These are phyloP conservation scores for Platycheirus rosarum DNA, from an alignment of 2,888 invertebrate genomes.

Conservation along the genomic window DNA sequence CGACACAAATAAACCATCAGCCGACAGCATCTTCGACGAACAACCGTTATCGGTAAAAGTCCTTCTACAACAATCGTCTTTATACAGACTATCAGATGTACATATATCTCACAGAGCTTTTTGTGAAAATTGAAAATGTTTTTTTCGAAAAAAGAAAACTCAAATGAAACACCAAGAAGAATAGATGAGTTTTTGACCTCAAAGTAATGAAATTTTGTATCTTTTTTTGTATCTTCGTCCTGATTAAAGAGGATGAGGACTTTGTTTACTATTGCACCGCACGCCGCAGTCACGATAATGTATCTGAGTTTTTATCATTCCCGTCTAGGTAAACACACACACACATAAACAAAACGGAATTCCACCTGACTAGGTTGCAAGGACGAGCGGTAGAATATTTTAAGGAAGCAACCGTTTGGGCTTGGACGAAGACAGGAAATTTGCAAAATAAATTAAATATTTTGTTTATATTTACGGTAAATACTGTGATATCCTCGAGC, in stretches of 20 bases:
- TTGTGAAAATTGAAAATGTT: too few species aligned
- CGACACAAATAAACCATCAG: slow-evolving; percentile 38
- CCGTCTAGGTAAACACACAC: slow-evolving; percentile 64
- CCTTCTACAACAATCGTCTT: slow-evolving; percentile 37
- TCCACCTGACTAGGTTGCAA: neutral
- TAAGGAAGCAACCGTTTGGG: slow-evolving; percentile 6
- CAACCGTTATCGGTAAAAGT: slow-evolving; percentile 37
- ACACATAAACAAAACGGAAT: slow-evolving; percentile 20
- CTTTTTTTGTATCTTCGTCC: slow-evolving; percentile 19
- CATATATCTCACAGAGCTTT: slow-evolving; percentile 55
- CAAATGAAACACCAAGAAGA: too few species aligned
- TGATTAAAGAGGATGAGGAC: slow-evolving; percentile 20
- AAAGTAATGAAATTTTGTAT: slow-evolving; percentile 53
- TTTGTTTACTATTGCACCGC: slow-evolving; percentile 57
- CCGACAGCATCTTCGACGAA: slow-evolving; percentile 12
- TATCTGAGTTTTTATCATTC: slow-evolving; percentile 45
- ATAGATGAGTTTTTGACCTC: slow-evolving; percentile 34
- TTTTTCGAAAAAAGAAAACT: too few species aligned
- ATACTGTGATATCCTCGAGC: slow-evolving; percentile 25
- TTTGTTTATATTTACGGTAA: slow-evolving; percentile 58
- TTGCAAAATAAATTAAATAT: slow-evolving; percentile 42
- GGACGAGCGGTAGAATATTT: neutral
- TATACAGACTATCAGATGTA: slow-evolving; percentile 10
- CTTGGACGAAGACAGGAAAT: slow-evolving; percentile 35
- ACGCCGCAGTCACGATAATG: neutral